These are phyloP conservation scores for Cataglyphis cursor DNA, from an alignment of 2,888 invertebrate genomes.

Conservation along the genomic window DNA sequence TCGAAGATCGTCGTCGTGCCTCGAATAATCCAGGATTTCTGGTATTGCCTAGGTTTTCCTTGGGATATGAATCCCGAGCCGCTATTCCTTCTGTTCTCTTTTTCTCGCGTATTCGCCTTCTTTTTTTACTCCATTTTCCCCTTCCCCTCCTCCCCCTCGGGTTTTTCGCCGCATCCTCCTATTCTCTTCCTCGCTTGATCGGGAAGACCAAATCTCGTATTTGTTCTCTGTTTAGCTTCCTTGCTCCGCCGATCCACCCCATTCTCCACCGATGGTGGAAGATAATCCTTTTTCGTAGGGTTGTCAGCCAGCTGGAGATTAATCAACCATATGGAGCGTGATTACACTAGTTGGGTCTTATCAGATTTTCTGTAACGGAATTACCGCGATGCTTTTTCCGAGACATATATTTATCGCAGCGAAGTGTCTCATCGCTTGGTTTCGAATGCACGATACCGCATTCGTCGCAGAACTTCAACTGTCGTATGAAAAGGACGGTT, in stretches of 20 bases:
- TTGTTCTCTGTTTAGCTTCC: constrained; percentile 71
- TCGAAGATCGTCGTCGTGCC: constrained; percentile 81
- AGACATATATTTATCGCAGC: constrained; percentile 62
- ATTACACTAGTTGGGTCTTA: constrained; percentile 84
- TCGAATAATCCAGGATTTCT: constrained; percentile 81
- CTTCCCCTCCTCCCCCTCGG: constrained; percentile 57
- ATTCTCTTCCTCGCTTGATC: constrained; percentile 48
- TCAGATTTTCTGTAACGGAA: constrained; percentile 81
- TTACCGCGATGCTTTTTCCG: constrained; percentile 76
- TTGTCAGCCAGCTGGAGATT: constrained; percentile 78
- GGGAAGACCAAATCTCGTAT: constrained; percentile 59
- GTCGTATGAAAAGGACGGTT: constrained; percentile 52
- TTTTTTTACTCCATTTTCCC: constrained; percentile 59
- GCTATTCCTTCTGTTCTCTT: constrained; percentile 56
- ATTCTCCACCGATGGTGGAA: constrained; percentile 67
- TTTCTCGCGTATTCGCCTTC: constrained; percentile 57
- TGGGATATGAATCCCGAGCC: constrained; percentile 68
- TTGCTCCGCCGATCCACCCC: constrained; percentile 67
- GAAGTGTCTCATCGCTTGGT: constrained; percentile 25
- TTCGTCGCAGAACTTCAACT: constrained; percentile 31
- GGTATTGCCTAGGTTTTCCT: constrained; percentile 64
- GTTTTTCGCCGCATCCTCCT: constrained; percentile 37
- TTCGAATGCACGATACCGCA: constrained; percentile 62
- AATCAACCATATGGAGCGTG: constrained; percentile 84
- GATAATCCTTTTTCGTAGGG: constrained; percentile 77